Percentiles rank a stretch among this genome's conserved stretches.
Conservation (phyloP, 1,140 invertebrate genomes). For the Drosophila lowei region DNA sequence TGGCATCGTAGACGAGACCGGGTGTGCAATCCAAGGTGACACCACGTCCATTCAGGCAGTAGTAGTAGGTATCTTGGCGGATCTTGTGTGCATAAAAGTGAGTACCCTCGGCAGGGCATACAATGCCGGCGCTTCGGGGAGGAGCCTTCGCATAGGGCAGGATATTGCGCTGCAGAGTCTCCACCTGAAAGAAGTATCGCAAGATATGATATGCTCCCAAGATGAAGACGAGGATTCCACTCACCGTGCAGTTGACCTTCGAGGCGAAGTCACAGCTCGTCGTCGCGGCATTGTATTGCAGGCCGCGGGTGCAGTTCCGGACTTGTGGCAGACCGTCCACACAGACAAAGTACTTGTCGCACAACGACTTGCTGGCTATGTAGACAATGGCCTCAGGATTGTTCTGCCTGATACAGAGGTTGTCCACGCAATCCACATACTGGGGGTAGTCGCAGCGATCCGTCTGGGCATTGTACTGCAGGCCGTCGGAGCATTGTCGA, state of each 20-base stretch:
- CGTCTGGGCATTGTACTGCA: constrained; percentile 69
- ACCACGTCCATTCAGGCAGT: constrained; percentile 65
- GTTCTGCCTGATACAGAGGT: constrained; percentile 64
- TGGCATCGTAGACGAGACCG: constrained; percentile 64
- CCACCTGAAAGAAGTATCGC: constrained; percentile 40
- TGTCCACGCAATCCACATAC: constrained; percentile 74
- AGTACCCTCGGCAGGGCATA: constrained; percentile 58
- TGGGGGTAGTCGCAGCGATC: constrained; percentile 78
- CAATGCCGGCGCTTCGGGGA: constrained; percentile 62
- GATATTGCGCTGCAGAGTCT: constrained; percentile 68
- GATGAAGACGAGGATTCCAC: constrained; percentile 7
- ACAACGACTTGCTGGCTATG: constrained; percentile 63
- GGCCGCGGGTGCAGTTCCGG: constrained; percentile 60
- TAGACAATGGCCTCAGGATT: constrained; percentile 58
- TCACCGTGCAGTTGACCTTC: constrained; percentile 60
- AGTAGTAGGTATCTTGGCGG: constrained; percentile 68
- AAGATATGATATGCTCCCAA: neutral
- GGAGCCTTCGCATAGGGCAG: constrained; percentile 56
- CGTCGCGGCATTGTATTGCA: constrained; percentile 57
- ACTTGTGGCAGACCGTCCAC: constrained; percentile 51
- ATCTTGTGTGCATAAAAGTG: constrained; percentile 64
- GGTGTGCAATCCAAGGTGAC: constrained; percentile 72
- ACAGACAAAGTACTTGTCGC: constrained; percentile 71
- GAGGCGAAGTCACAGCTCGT: constrained; percentile 65
- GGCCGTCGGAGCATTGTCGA: constrained; percentile 57